phyloP scores from a whole-genome alignment of 1,140 invertebrate species.

The Aphelinus atriplicis region DNA sequence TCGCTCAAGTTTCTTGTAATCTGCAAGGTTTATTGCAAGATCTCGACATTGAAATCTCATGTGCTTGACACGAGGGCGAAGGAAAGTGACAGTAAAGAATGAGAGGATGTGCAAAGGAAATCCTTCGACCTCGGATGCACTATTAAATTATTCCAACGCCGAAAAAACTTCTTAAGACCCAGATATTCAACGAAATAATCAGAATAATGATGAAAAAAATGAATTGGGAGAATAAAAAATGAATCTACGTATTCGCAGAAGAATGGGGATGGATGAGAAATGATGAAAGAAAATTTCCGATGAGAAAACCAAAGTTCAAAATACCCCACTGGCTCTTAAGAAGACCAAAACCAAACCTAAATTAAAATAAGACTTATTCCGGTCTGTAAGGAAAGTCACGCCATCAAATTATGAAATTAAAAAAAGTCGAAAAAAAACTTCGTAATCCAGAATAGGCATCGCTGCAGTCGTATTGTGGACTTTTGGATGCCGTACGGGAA shows the following conservation, averaged over 20 bases:
- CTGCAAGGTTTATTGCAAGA: constrained; percentile 8
- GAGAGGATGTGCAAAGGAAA: constrained; percentile 26
- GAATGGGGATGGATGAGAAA: background rate
- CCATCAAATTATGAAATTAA: constrained; percentile 34
- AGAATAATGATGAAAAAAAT: constrained; percentile 7
- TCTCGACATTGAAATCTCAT: constrained; percentile 17
- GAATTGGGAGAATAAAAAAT: background rate
- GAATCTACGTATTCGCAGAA: background rate
- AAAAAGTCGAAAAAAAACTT: constrained; percentile 49
- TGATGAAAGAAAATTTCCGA: background rate
- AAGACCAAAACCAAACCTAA: constrained; percentile 35
- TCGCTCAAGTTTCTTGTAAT: constrained; percentile 3
- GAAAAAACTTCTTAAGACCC: constrained; percentile 41
- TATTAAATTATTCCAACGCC: background rate
- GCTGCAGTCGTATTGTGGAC: constrained; percentile 69
- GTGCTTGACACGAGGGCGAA: constrained; percentile 32
- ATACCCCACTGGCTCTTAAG: constrained; percentile 37
- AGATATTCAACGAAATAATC: constrained; percentile 13
- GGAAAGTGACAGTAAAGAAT: constrained; percentile 18
- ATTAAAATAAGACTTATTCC: constrained; percentile 41
- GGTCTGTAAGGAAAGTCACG: constrained; percentile 45
- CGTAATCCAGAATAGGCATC: constrained; percentile 68
- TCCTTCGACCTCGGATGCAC: constrained; percentile 36
- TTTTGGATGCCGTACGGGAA: constrained; percentile 64
- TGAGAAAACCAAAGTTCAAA: constrained; percentile 11